phyloP scores from a whole-genome alignment of 2,888 invertebrate genomes.

The Aphrophora alni region DNA sequence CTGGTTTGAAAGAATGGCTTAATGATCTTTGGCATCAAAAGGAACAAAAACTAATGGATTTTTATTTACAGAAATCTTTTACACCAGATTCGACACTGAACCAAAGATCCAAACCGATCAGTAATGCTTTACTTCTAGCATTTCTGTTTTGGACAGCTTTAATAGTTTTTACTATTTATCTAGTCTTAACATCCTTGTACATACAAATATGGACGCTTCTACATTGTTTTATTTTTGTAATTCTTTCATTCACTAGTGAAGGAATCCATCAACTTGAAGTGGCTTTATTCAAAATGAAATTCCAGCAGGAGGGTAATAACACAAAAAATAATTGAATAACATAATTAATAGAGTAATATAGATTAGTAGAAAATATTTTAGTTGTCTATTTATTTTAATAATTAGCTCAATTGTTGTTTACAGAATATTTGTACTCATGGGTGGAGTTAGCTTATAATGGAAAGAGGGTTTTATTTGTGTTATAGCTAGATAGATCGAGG shows the following conservation, averaged over 20 bases:
- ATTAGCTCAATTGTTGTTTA: neutral
- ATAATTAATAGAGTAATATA: no score
- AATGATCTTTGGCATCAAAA: conserved; percentile 71
- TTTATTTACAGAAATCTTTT: conserved; percentile 64
- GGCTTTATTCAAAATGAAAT: conserved; percentile 39
- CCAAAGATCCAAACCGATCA: conserved; percentile 50
- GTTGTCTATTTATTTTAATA: neutral
- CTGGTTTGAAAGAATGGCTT: conserved; percentile 67
- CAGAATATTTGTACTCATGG: neutral
- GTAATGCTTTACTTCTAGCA: conserved; percentile 61
- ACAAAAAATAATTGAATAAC: conserved; percentile 10
- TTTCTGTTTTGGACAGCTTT: conserved; percentile 69
- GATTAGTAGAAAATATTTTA: neutral
- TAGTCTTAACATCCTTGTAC: conserved; percentile 35
- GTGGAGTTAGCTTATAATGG: neutral
- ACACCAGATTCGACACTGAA: conserved; percentile 3
- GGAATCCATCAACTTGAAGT: conserved; percentile 46
- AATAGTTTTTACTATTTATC: conserved; percentile 40
- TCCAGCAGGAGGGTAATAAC: neutral
- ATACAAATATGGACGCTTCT: conserved; percentile 41
- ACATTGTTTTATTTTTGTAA: conserved; percentile 38
- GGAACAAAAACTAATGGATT: conserved; percentile 66
- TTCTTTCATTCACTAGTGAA: conserved; percentile 43
- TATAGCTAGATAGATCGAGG: no score
- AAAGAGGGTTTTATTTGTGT: no score